Percentiles rank a stretch among this genome's conserved stretches.
phyloP scores from a whole-genome alignment of 1,140 invertebrate species.

The Penaeus indicus region DNA sequence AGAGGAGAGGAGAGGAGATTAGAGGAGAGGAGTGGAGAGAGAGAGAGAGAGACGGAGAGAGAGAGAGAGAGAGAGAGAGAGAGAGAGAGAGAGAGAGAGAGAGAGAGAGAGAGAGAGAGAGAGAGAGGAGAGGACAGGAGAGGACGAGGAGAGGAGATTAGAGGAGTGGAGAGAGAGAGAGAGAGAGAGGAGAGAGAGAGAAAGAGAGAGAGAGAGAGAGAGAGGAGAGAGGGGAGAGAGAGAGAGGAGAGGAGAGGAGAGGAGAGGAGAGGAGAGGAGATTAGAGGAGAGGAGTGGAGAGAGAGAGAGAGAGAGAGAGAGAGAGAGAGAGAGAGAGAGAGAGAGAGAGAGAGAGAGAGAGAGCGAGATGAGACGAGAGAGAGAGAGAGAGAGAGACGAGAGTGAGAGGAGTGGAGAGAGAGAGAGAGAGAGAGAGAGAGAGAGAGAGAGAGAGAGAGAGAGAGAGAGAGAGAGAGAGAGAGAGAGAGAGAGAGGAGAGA shows the following conservation, averaged over 20 bases:
- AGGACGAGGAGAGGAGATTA: background rate
- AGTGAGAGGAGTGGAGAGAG: background rate
- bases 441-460: background rate
- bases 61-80: too few relatives aligned
- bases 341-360: background rate
- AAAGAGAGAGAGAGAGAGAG: background rate
- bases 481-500: background rate
- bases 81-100: background rate
- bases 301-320: background rate
- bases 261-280: background rate
- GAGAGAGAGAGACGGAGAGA: too few relatives aligned
- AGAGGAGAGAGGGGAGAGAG: constrained; percentile 7
- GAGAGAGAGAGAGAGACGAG: background rate
- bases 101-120: background rate
- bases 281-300: background rate
- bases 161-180: background rate
- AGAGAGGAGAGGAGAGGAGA: constrained; percentile 6
- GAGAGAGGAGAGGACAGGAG: background rate
- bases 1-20: background rate
- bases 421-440: too few relatives aligned
- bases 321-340: background rate
- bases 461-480: background rate
- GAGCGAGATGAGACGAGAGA: too few relatives aligned
- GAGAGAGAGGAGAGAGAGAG: constrained; percentile 7
- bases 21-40: background rate